phyloP scores from a whole-genome alignment of 2,888 invertebrate species.

The Eilema depressum region DNA sequence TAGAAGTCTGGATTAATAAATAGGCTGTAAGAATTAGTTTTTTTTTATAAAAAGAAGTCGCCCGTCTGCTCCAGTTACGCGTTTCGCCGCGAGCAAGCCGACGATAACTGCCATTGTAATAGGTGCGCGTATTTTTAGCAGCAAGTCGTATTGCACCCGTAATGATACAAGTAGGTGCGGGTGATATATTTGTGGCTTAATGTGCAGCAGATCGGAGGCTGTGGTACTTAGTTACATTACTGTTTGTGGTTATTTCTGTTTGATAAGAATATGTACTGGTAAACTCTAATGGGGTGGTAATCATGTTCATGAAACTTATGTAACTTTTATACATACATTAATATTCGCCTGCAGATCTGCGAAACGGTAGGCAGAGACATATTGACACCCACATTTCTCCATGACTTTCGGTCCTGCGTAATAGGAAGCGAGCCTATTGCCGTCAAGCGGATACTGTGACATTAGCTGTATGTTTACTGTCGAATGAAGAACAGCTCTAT shows the following conservation, averaged over 20 bases:
- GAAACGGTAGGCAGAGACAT: too few species aligned
- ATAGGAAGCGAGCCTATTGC: too few species aligned
- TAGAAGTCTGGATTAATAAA: too few species aligned
- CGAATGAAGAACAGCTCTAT: too few species aligned
- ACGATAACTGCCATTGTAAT: constrained; percentile 67
- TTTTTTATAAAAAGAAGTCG: constrained; percentile 22
- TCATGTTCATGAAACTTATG: background rate
- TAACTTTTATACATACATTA: too few species aligned
- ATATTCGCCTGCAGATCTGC: too few species aligned
- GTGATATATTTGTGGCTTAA: constrained; percentile 31
- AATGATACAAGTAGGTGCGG: constrained; percentile 46
- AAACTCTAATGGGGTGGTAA: background rate
- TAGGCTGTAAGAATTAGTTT: too few species aligned
- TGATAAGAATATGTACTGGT: background rate
- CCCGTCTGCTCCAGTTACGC: constrained; percentile 40
- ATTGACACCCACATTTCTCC: too few species aligned
- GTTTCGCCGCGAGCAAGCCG: constrained; percentile 57
- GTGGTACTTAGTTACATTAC: constrained; percentile 2
- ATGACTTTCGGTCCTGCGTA: too few species aligned
- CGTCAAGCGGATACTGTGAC: too few species aligned
- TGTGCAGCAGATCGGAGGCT: constrained; percentile 26
- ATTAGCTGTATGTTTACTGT: too few species aligned
- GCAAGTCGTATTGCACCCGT: constrained; percentile 50
- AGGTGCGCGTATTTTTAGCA: constrained; percentile 66
- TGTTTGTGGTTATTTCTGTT: background rate